These are phyloP conservation scores for Promerops cafer DNA, from an alignment of 2,113 vertebrate species.

Conservation along the genomic window DNA sequence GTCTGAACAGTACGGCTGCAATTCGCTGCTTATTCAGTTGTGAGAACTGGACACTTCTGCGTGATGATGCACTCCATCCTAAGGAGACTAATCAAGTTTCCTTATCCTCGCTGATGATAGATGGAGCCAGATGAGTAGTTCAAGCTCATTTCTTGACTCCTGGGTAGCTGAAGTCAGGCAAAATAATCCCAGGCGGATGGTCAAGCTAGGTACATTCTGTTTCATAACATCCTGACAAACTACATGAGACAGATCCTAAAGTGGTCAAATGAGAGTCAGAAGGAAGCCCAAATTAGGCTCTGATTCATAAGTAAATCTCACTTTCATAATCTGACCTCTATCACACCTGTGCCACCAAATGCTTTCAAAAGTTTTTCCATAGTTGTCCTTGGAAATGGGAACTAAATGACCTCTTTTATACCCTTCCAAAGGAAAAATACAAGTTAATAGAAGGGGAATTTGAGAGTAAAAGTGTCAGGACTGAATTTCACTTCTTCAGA, in stretches of 20 bases:
- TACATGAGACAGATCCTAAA: neutral
- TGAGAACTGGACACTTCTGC: neutral
- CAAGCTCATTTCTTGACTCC: neutral
- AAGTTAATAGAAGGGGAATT: neutral
- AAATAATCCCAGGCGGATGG: neutral
- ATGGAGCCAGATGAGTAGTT: neutral
- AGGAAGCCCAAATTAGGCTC: neutral
- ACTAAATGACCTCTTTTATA: neutral
- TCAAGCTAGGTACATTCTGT: neutral
- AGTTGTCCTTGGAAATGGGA: neutral
- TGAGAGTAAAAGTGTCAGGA: neutral
- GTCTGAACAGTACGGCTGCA: neutral
- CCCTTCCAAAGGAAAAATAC: neutral
- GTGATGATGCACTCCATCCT: neutral
- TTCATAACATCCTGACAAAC: neutral
- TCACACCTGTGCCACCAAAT: neutral
- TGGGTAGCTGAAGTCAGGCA: neutral
- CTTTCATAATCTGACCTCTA: neutral
- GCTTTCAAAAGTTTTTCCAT: neutral
- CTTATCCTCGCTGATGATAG: neutral
- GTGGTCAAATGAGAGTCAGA: neutral
- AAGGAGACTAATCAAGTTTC: neutral
- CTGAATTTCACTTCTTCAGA: neutral
- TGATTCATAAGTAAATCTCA: neutral
- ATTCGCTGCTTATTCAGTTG: fast-evolving